Base-by-base conservation (phyloP, 2,113 vertebrate species). In the Leptodactylus fuscus region DNA sequence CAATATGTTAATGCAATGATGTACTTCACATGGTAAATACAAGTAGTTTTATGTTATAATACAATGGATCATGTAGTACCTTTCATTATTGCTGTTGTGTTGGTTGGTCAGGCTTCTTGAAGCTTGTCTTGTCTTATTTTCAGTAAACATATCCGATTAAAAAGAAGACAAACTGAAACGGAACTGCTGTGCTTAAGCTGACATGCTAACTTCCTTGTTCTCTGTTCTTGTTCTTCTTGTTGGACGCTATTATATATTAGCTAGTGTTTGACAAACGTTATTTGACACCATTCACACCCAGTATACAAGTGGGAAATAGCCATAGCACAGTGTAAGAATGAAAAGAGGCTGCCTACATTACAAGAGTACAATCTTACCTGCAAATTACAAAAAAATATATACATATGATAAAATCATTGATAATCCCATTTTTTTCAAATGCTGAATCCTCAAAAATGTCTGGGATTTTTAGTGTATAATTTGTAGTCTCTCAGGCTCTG, bases 151-250 rank as follows among this genome's bases (percentile, higher is more conserved):
- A 55, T 36, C 60, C 20, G 38, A 9, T n/a, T 49, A 27, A n/a
- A 5, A 79, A 16, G 5, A 0, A 11, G 12, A 5, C 4, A 20
- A 49, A 81, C 16, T 20, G 22, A 34, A 29, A 65, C 48, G 18
- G 4, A 69, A 46, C 58, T 12, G 22, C 22, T 29, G 0, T 18
- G 22, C 29, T 29, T 0, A 2, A 12, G 44, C 48, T 32, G 12
- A 15, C 32, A 4, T 24, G 8, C 4, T 51, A 11, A 76, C 83
- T 85, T 85, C 74, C 83, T 85, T 41, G 44, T 77, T 85, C 27
- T 41, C 32, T 15, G 24, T 9, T 49, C 73, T 32, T 34, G 46
- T 27, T 41, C 15, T 79, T 15, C 53, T 24, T 41, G 51, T 24
- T 55, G 15, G n/a, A 46, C 5, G 15, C 16, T 69, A 10, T 12